These are phyloP conservation scores for Sebastes trivittatus DNA, from an alignment of 2,797 vertebrate genomes.

Conservation along the genomic window DNA sequence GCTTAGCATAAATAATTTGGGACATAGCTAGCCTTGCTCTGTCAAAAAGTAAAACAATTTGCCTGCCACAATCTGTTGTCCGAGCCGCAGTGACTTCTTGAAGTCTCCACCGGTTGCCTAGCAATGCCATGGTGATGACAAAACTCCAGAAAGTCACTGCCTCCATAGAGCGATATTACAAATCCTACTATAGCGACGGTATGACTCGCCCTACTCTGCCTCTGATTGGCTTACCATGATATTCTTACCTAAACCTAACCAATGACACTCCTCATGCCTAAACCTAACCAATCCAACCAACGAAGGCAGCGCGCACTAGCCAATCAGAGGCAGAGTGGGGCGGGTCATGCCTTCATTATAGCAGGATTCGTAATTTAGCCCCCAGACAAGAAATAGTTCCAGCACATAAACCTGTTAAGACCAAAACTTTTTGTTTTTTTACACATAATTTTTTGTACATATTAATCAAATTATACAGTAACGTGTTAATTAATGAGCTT, in stretches of 20 bases:
- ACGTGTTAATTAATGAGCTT: neutral
- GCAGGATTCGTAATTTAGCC: too few species aligned
- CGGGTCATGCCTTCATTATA: too few species aligned
- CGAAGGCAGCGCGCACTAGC: rapidly evolving
- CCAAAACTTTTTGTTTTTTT: neutral
- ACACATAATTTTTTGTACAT: rapidly evolving
- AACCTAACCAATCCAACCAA: too few species aligned
- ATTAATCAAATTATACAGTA: neutral
- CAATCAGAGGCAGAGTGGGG: too few species aligned
- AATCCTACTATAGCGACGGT: too few species aligned
- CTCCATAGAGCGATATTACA: rapidly evolving
- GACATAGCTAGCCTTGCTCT: neutral
- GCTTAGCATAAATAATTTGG: neutral
- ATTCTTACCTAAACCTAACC: too few species aligned
- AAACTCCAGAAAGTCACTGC: neutral
- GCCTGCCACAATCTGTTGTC: neutral
- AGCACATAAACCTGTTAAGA: neutral
- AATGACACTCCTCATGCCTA: too few species aligned
- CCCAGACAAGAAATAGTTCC: too few species aligned
- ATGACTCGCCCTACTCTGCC: too few species aligned
- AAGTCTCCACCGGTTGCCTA: neutral
- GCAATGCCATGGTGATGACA: neutral
- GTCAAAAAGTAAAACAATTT: neutral
- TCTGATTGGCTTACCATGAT: too few species aligned
- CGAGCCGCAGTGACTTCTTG: neutral